A percentile compares a stretch with the other conserved stretches of the same genome.
Evolutionary conservation across 2,888 invertebrate species (phyloP).

Genomic region (Eupithecia insigniata): DNA sequence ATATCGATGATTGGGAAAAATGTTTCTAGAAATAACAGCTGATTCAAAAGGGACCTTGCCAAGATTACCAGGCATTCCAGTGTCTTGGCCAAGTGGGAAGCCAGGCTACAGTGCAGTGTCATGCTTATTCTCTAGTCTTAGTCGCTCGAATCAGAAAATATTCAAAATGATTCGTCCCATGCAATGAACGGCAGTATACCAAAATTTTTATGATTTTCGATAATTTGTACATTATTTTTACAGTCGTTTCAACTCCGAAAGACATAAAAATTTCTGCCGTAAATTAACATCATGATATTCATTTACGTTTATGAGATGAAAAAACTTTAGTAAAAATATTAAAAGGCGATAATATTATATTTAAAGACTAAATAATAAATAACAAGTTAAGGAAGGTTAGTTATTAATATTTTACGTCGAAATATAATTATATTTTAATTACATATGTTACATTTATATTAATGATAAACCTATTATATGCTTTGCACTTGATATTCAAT

Average conservation of each 20-base stretch:
- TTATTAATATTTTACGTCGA: constrained; percentile 47
- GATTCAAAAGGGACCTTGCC: constrained; percentile 48
- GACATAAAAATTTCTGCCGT: constrained; percentile 30
- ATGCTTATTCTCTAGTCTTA: constrained; percentile 42
- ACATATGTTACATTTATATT: constrained; percentile 51
- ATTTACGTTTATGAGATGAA: constrained; percentile 41
- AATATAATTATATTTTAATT: constrained; percentile 50
- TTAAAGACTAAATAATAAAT: constrained; percentile 64
- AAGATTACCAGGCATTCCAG: constrained; percentile 57
- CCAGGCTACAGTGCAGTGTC: constrained; percentile 49
- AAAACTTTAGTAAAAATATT: constrained; percentile 44
- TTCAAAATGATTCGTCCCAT: constrained; percentile 47
- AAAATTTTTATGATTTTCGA: constrained; percentile 34
- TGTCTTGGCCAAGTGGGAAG: constrained; percentile 55
- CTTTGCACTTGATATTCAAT: constrained; percentile 47
- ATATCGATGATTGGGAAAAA: constrained; percentile 16
- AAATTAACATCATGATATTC: constrained; percentile 29
- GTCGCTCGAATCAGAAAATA: constrained; percentile 37
- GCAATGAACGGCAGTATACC: constrained; percentile 47
- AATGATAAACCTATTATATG: constrained; percentile 46
- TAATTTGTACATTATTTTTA: constrained; percentile 34
- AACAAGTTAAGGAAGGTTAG: constrained; percentile 67
- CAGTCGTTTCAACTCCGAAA: constrained; percentile 31
- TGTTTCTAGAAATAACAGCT: constrained; percentile 49
- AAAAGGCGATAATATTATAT: constrained; percentile 44